Base-by-base conservation (phyloP, 2,888 invertebrate species). In the Drosophila hamatofila region DNA sequence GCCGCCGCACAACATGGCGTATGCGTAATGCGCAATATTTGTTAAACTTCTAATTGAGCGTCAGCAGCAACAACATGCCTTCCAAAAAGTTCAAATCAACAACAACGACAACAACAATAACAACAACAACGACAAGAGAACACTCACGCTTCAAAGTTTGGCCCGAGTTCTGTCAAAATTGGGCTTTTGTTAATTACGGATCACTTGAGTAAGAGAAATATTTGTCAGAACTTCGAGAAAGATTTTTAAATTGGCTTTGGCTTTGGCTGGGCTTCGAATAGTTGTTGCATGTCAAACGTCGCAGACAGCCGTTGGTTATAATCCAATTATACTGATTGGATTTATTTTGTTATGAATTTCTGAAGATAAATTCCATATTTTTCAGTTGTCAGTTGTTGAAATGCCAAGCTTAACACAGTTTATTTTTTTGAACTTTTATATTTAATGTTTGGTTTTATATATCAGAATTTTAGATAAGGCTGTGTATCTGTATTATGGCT, bases 11-110 rank as follows among this genome's bases (percentile, higher is more conserved):
- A 72, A 66, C 63, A 49, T 44, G 69, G 59, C 75, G 81, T 81
- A 76, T 78, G 54, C 61, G 62, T 61, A 74, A 72, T 75, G 67
- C 75, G 72, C 65, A 65, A 49, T 57, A 58, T 56, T 56, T 63
- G 44, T 49, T 37, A 18, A 57, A 30, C 23, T 44, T 30, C 30
- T 39, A 68, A 62, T 56, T 74, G 46, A 37, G 62, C 56, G 23
- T 35, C 35, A 52, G 61, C 18, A 27, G 25, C 33, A 54, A 27
- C 23, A 51, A 30, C 23, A 18, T 25, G 21, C 25, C 21, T n/a
- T 35, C 39, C 52, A 25, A 62, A 59, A 56, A 51, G 18, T 44
- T 51, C 11, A 18, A 48, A 48, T 49, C 37, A 61, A 27, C 57
- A 30, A 30, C n/a, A 52, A 11, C 52, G 12, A 41, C 18, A 41